Evolutionary conservation across 2,888 invertebrate species (phyloP).

Genomic region (Eristalis arbustorum): DNA sequence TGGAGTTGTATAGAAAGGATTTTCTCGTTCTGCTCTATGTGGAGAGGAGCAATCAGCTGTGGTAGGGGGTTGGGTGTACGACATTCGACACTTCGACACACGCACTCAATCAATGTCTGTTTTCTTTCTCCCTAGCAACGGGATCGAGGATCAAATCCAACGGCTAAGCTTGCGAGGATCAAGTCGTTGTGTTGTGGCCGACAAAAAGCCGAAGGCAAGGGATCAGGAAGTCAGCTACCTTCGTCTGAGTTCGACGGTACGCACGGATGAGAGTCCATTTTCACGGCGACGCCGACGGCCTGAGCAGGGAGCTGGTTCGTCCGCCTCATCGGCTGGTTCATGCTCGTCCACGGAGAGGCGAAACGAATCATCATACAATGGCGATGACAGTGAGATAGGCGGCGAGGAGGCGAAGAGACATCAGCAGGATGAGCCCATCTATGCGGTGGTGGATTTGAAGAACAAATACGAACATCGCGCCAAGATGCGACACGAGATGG

Average conservation of each 20-base stretch:
- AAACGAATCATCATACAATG: conserved; percentile 37
- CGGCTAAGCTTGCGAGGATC: conserved; percentile 73
- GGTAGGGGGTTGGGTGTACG: conserved; percentile 6
- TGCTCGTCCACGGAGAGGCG: conserved; percentile 30
- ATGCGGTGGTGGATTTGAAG: conserved; percentile 76
- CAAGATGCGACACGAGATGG: conserved; percentile 71
- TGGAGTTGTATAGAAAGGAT: conserved; percentile 62
- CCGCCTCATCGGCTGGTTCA: conserved; percentile 35
- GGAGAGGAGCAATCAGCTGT: conserved; percentile 36
- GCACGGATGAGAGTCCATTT: conserved; percentile 46
- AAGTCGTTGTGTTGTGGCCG: conserved; percentile 62
- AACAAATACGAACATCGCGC: conserved; percentile 74
- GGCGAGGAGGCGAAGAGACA: conserved; percentile 9
- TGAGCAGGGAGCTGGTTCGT: conserved; percentile 39
- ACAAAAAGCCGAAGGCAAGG: not conserved
- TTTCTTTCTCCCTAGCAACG: conserved; percentile 12
- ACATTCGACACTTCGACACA: not conserved
- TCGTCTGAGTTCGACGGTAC: conserved; percentile 49
- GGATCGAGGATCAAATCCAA: conserved; percentile 73
- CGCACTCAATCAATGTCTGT: not conserved
- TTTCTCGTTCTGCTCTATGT: conserved; percentile 57
- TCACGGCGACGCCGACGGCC: conserved; percentile 17
- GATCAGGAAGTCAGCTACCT: conserved; percentile 50
- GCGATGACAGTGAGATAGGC: conserved; percentile 33
- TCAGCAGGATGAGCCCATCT: conserved; percentile 73